A percentile compares a stretch with the other conserved stretches of the same genome.
Conservation (phyloP, 1,140 invertebrate species). For the Episyrphus balteatus region DNA sequence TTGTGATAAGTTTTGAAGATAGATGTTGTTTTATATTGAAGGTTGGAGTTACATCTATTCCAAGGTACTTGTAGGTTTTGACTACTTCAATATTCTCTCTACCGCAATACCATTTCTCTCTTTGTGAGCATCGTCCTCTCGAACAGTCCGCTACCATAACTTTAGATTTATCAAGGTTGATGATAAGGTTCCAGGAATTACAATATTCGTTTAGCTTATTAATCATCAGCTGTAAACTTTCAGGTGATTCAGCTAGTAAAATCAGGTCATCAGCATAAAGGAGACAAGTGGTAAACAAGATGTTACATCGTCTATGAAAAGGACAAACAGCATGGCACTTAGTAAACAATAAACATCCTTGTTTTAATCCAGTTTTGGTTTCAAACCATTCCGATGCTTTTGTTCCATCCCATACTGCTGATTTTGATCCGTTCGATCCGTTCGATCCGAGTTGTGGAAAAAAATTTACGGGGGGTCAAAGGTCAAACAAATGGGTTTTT, state of each 20-base stretch:
- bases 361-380: too few species aligned
- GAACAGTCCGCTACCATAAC: not conserved
- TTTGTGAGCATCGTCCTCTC: not conserved
- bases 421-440: too few species aligned
- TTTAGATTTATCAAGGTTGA: not conserved
- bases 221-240: not conserved
- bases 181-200: not conserved
- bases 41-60: not conserved
- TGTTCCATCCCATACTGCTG: too few species aligned
- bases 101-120: not conserved
- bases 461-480: too few species aligned
- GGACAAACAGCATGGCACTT: too few species aligned
- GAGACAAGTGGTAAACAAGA: too few species aligned
- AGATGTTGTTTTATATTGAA: not conserved
- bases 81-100: too few species aligned
- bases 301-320: too few species aligned
- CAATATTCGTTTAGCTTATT: not conserved
- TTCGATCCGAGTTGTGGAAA: too few species aligned
- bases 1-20: not conserved
- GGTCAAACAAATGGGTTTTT: too few species aligned
- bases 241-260: not conserved
- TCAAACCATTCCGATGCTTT: too few species aligned
- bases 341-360: too few species aligned
- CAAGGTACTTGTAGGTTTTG: not conserved
- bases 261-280: not conserved